Evolutionary conservation across 1,140 invertebrate species (phyloP), one percentile per base, ranked within the genome.

Genomic region (Zaprionus gabonicus): DNA sequence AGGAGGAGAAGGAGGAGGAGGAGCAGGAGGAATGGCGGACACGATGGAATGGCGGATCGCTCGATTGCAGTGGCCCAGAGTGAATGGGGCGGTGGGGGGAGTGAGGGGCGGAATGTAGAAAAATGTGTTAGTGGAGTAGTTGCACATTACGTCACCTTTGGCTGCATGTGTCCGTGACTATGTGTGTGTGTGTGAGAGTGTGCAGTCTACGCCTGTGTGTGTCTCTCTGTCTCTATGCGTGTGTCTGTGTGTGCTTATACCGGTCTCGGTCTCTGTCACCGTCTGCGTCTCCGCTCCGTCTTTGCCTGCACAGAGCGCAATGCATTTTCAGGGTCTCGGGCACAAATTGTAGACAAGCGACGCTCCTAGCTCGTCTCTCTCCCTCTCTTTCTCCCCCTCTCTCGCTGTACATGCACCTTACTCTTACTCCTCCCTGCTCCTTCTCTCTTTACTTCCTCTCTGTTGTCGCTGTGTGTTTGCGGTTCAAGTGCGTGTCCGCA

Each of bases 61-160:
- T 2, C 57, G 51, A 53, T 64, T 23, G 46, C 46, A 13, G 60
- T 9, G 60, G 31, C 31, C 1, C 3, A 15, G 27, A 4, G 34
- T 25, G 20, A 1, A 27, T 31, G 6, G 0, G 17, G 3, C 34
- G 13, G 56, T 57, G 31, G 34, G 6, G 1, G n/a, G 62, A 57
- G 64, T 58, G 64, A 49, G 75, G 46, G 71, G n/a, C 91, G 82
- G 91, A 92, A 91, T 92, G 88, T 90, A 92, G 91, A 91, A 92
- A 92, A 92, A 92, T 92, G 91, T 92, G 91, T 92, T 92, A 92
- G 91, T 92, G 88, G 91, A 92, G 91, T 92, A 92, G 88, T 92
- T 92, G 82, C 68, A 34, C 82, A 92, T 92, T 92, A 92, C 91
- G 91, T 92, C 91, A 92, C 87, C 91, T 91, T 76, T 66, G 56